Percentiles rank a stretch among this genome's conserved stretches.
phyloP scores from a whole-genome alignment of 1,140 invertebrate species.

The Brachionus rubens region DNA sequence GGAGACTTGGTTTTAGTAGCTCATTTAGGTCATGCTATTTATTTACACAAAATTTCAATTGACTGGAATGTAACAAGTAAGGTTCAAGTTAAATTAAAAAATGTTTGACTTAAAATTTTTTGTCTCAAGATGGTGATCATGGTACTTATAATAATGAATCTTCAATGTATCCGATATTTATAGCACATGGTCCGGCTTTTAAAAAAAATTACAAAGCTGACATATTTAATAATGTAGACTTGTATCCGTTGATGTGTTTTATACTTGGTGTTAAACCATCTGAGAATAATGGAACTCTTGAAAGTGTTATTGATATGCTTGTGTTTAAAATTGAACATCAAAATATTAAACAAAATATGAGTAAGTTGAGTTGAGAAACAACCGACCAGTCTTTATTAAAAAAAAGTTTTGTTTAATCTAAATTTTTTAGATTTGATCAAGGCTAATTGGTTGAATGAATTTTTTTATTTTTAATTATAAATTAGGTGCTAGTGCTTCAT shows the following conservation, averaged over 20 bases:
- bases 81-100: neutral
- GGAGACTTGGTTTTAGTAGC: conserved; percentile 49
- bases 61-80: conserved; percentile 36
- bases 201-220: conserved; percentile 61
- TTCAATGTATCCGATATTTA: conserved; percentile 69
- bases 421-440: too few species aligned
- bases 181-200: conserved; percentile 69
- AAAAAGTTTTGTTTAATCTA: too few species aligned
- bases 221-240: conserved; percentile 67
- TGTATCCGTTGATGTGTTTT: conserved; percentile 63
- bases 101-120: neutral
- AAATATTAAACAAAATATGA: neutral
- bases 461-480: too few species aligned
- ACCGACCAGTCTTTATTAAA: too few species aligned
- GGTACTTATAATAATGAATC: conserved; percentile 67
- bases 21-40: conserved; percentile 34
- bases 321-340: neutral
- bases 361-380: neutral
- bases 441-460: too few species aligned
- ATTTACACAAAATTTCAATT: neutral
- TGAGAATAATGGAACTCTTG: conserved; percentile 6
- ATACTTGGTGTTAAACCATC: conserved; percentile 1
- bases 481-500: too few species aligned
- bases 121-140: conserved; percentile 63
- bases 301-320: conserved; percentile 42